Base-by-base conservation (phyloP, 1,140 invertebrate species). In the Phenacoccus solenopsis region DNA sequence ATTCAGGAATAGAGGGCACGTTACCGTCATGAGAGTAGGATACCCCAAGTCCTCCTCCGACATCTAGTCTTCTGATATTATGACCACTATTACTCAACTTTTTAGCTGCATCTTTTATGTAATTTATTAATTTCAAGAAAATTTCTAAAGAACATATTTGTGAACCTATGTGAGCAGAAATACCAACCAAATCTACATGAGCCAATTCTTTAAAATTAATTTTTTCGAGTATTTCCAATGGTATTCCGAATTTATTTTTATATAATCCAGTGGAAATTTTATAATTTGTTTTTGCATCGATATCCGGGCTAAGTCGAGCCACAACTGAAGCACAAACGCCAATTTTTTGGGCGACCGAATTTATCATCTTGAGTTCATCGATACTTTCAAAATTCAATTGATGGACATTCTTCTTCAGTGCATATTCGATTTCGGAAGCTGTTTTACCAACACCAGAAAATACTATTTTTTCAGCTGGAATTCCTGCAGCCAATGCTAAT, bases 31-130 rank as follows among this genome's bases (percentile, higher is more conserved):
- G 38, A 16, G 38, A 20, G 49, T 81, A 80, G 69, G 77, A 73
- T 13, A 80, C 78, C 9, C 76, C 79, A 22, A 81, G 73, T 16
- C 80, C 80, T 21, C 81, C 80, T 1, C 81, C 81, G 27, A 82
- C 72, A 73, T 81, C 78, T 5, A 81, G 30, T 9, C 71, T 7
- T 32, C 72, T 28, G 10, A 72, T 21, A 4, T 3, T 10, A 32
- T 76, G 74, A 3, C 74, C 75, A 4, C 64, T 69, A n/a, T 67
- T 64, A 27, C 69, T 72, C 69, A 78, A 69, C n/a, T 72, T 67
- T 9, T 69, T 27, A 5, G 68, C 21, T 12, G 75, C 21, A 1
- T 72, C 38, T 24, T 68, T 67, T n/a, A 61, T 10, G 21, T 70
- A 32, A 28, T n/a, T 57, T 61, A 49, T 22, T 27, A 21, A 4